Evolutionary conservation across 2,113 vertebrate genomes (phyloP).

Genomic region (Carollia perspicillata): DNA sequence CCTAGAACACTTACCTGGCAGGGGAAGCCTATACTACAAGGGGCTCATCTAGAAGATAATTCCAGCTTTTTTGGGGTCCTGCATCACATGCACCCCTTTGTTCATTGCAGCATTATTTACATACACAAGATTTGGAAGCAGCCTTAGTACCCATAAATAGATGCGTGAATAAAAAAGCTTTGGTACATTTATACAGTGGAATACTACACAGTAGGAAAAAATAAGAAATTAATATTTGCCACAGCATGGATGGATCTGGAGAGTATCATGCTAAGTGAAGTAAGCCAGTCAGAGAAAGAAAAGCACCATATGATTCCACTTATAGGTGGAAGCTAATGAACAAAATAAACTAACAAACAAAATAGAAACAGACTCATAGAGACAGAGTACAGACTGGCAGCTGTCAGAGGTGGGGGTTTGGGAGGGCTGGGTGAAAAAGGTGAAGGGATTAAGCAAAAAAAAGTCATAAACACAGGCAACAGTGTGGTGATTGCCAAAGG

Average conservation of each 20-base stretch:
- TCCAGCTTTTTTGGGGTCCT: too few relatives aligned
- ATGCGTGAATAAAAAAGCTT: neutral
- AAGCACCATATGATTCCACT: neutral
- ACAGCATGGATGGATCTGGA: neutral
- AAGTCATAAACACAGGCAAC: neutral
- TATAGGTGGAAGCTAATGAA: neutral
- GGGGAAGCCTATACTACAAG: too few relatives aligned
- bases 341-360: neutral
- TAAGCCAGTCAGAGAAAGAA: neutral
- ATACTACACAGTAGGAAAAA: neutral
- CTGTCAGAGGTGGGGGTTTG: neutral
- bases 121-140: neutral
- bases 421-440: neutral
- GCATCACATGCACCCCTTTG: too few relatives aligned
- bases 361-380: neutral
- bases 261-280: neutral
- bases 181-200: neutral
- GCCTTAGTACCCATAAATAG: neutral
- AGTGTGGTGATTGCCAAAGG: neutral
- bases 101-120: neutral
- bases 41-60: too few relatives aligned
- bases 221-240: neutral
- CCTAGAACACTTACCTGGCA: too few relatives aligned
- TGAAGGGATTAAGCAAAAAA: neutral
- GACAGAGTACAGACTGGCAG: neutral